phyloP scores from a whole-genome alignment of 2,888 invertebrate species.

The Rhingia campestris region DNA sequence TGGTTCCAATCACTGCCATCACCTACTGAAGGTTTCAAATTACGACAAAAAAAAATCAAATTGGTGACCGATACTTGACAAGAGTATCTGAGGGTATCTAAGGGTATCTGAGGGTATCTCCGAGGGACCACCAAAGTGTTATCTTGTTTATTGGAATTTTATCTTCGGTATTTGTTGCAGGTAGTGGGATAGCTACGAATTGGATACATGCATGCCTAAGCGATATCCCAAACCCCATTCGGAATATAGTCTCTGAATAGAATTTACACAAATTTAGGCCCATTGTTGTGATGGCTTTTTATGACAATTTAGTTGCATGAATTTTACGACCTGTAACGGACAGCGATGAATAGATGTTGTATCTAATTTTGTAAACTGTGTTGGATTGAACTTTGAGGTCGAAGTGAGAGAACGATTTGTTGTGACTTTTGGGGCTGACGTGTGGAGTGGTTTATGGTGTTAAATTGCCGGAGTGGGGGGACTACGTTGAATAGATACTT shows the following conservation, averaged over 20 bases:
- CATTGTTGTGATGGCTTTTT: constrained; percentile 30
- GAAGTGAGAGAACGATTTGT: constrained; percentile 10
- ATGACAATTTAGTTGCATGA: constrained; percentile 50
- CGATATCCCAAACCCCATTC: neutral
- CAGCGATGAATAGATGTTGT: constrained; percentile 43
- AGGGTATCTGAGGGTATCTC: constrained; percentile 12
- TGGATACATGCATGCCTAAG: constrained; percentile 5
- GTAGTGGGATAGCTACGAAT: constrained; percentile 24
- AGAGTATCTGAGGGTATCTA: neutral
- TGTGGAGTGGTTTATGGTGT: constrained; percentile 23
- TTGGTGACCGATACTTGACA: constrained; percentile 4
- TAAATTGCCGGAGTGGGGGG: constrained; percentile 3
- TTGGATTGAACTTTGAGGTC: constrained; percentile 17
- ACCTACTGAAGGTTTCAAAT: constrained; percentile 44
- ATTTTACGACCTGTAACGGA: constrained; percentile 44
- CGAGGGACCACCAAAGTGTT: constrained; percentile 56
- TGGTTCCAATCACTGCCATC: constrained; percentile 23
- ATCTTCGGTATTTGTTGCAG: constrained; percentile 32
- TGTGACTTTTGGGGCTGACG: constrained; percentile 3
- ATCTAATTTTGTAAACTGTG: constrained; percentile 39
- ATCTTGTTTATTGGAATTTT: constrained; percentile 40
- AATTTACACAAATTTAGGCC: constrained; percentile 44
- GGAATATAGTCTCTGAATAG: constrained; percentile 25
- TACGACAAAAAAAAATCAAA: constrained; percentile 30
- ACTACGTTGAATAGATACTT: neutral